Percentiles rank a stretch among this genome's conserved stretches.
These are phyloP conservation scores for Barbus barbus DNA, from an alignment of 2,113 vertebrate genomes.

Conservation along the genomic window DNA sequence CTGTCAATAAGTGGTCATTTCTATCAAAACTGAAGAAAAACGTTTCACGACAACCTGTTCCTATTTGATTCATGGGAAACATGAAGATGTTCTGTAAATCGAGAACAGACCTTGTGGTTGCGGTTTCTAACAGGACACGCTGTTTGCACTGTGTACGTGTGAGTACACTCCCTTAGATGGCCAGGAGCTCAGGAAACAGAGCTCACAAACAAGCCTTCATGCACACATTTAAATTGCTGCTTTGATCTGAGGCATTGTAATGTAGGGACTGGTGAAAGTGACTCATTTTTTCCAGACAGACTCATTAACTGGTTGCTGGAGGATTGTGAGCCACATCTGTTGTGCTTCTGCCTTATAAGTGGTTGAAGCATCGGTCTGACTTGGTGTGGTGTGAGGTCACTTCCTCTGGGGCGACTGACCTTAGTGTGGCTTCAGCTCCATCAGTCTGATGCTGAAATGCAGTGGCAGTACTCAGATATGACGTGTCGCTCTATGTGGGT, in stretches of 20 bases:
- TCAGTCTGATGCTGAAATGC: too few species aligned
- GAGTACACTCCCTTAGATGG: conserved; percentile 59
- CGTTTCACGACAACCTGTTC: not conserved
- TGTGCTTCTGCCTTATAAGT: conserved; percentile 23
- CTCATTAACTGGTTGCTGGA: conserved; percentile 73
- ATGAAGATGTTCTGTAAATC: not conserved
- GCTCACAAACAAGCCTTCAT: conserved; percentile 40
- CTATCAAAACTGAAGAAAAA: not conserved
- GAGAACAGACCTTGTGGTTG: conserved; percentile 10
- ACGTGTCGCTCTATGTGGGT: not conserved
- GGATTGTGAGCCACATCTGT: conserved; percentile 66
- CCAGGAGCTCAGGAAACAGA: conserved; percentile 63
- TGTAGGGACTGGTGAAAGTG: conserved; percentile 59
- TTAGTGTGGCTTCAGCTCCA: not conserved
- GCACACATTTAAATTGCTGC: conserved; percentile 14
- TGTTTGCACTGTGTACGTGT: conserved; percentile 23
- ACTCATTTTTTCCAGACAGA: conserved; percentile 65
- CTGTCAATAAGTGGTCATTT: not conserved
- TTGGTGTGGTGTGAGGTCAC: not conserved
- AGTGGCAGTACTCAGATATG: not conserved
- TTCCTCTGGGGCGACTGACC: not conserved
- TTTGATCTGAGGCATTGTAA: conserved; percentile 45
- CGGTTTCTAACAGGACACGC: not conserved
- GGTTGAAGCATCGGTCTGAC: not conserved
- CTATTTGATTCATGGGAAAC: conserved; percentile 15